Conservation (phyloP, 2,888 invertebrate species). For the Temnothorax rugatulus region DNA sequence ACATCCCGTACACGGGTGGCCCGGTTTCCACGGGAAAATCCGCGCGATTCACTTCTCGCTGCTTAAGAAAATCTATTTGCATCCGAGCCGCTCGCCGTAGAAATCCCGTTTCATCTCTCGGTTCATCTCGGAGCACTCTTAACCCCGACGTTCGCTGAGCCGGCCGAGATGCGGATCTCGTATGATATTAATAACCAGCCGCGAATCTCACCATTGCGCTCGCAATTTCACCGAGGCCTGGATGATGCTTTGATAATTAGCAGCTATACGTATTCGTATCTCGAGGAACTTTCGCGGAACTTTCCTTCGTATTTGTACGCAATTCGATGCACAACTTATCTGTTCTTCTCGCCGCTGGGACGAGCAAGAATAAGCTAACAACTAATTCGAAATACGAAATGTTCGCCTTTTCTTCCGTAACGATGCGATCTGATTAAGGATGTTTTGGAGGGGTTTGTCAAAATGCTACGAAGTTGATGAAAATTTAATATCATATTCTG, state of each 20-base stretch:
- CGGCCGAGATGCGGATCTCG: background rate
- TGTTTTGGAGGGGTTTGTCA: too few species aligned
- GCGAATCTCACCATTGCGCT: background rate
- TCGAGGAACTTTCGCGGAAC: background rate
- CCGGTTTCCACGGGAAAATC: background rate
- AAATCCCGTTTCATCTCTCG: constrained; percentile 10
- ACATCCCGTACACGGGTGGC: background rate
- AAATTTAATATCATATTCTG: too few species aligned
- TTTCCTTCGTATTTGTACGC: constrained; percentile 18
- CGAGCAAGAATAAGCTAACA: background rate
- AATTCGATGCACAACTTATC: constrained; percentile 9
- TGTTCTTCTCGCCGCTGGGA: background rate
- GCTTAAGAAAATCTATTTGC: constrained; percentile 29
- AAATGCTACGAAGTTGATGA: too few species aligned
- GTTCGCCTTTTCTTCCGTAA: constrained; percentile 18
- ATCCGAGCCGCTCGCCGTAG: background rate
- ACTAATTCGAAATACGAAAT: constrained; percentile 21
- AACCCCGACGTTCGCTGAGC: background rate
- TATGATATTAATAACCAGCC: constrained; percentile 23
- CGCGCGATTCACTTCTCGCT: background rate
- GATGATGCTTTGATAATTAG: constrained; percentile 32
- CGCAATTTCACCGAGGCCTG: background rate
- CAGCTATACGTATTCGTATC: background rate
- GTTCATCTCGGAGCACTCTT: background rate
- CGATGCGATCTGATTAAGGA: constrained; percentile 21